Percentiles rank a stretch among this genome's conserved stretches.
Evolutionary conservation across 1,140 invertebrate species (phyloP).

Genomic region (Drosophila arawakana): DNA sequence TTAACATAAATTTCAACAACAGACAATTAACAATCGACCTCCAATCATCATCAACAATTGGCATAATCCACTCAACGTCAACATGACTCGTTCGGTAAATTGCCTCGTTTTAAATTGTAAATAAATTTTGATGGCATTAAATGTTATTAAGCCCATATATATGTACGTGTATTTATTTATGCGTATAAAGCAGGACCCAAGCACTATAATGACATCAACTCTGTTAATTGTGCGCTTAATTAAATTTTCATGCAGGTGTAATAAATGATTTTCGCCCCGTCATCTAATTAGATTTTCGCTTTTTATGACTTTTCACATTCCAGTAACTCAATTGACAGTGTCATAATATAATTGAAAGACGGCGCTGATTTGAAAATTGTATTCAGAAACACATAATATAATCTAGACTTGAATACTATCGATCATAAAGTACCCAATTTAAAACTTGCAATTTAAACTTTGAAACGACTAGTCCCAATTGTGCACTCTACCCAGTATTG

Average conservation of each 20-base stretch:
- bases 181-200: slow-evolving; percentile 25
- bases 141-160: slow-evolving; percentile 72
- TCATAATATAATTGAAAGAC: slow-evolving; percentile 23
- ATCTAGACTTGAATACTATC: neutral
- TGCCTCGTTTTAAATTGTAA: slow-evolving; percentile 78
- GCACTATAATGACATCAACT: slow-evolving; percentile 29
- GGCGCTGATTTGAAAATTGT: neutral
- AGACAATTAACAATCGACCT: slow-evolving; percentile 79
- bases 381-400: neutral
- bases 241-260: slow-evolving; percentile 81
- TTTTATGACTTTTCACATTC: slow-evolving; percentile 42
- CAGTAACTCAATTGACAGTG: slow-evolving; percentile 20
- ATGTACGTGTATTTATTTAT: slow-evolving; percentile 19
- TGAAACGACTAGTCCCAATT: slow-evolving; percentile 44
- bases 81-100: slow-evolving; percentile 47
- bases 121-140: slow-evolving; percentile 80
- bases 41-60: slow-evolving; percentile 78
- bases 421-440: neutral
- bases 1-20: slow-evolving; percentile 73
- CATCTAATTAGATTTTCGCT: slow-evolving; percentile 75
- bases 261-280: slow-evolving; percentile 74
- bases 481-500: slow-evolving; percentile 48
- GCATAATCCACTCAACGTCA: slow-evolving; percentile 74
- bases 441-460: neutral
- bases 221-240: slow-evolving; percentile 79